Percentiles rank a stretch among this genome's conserved stretches.
Conservation (phyloP, 2,113 vertebrate species). For the Anolis carolinensis region DNA sequence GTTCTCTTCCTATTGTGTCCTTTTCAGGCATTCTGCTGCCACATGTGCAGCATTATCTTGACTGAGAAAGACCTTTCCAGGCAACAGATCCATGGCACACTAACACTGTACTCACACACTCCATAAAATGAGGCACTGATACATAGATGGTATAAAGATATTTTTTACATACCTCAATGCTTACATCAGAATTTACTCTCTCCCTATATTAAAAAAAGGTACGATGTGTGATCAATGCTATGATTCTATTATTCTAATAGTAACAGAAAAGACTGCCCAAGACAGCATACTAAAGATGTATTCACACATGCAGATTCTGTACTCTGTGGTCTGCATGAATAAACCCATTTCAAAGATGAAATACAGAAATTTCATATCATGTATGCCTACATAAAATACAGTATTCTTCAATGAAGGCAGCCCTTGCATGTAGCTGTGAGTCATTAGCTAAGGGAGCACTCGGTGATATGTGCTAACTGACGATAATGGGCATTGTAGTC, state of each 20-base stretch:
- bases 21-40: not conserved
- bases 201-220: not conserved
- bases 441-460: not conserved
- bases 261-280: no score
- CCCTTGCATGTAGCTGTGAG: not conserved
- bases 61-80: not conserved
- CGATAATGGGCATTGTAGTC: no score
- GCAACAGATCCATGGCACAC: not conserved
- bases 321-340: no score
- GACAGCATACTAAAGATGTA: no score
- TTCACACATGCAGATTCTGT: no score
- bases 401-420: not conserved
- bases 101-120: not conserved
- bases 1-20: not conserved
- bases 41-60: not conserved
- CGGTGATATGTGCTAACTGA: not conserved
- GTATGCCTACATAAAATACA: not conserved
- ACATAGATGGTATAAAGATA: not conserved
- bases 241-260: no score
- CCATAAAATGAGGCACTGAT: not conserved
- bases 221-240: no score
- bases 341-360: no score
- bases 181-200: not conserved
- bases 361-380: not conserved
- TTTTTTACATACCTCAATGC: not conserved